A percentile compares a stretch with the other conserved stretches of the same genome.
These are phyloP conservation scores for Stegana nigrithorax DNA, from an alignment of 2,888 invertebrate genomes.

Conservation along the genomic window DNA sequence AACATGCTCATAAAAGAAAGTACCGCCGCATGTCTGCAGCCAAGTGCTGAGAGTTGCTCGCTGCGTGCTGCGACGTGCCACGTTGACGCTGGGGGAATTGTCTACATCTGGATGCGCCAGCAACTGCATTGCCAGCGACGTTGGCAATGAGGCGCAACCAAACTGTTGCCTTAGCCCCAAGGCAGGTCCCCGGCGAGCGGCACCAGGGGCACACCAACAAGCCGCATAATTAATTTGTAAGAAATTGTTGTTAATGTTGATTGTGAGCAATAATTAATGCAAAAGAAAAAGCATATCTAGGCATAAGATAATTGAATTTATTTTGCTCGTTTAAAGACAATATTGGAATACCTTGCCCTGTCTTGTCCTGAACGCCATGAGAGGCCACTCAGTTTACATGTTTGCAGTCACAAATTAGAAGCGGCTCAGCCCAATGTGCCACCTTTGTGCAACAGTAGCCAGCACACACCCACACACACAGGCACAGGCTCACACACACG, in stretches of 20 bases:
- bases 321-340: background rate
- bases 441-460: constrained; percentile 39
- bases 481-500: background rate
- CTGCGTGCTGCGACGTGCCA: background rate
- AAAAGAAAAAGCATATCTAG: constrained; percentile 5
- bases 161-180: constrained; percentile 30
- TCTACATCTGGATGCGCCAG: constrained; percentile 8
- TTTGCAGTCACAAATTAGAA: constrained; percentile 60
- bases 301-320: background rate
- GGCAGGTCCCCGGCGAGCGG: constrained; percentile 11
- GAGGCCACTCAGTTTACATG: constrained; percentile 46
- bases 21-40: constrained; percentile 40
- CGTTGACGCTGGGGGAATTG: constrained; percentile 5
- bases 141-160: constrained; percentile 40
- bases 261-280: constrained; percentile 35
- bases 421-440: constrained; percentile 50
- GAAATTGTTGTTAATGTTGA: constrained; percentile 41
- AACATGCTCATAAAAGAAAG: constrained; percentile 51
- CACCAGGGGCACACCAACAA: constrained; percentile 23
- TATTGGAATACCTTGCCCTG: background rate
- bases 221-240: constrained; percentile 53
- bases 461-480: no score
- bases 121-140: background rate
- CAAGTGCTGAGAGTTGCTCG: no score
- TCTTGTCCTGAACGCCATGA: background rate